Percentiles rank a stretch among this genome's conserved stretches.
phyloP scores from a whole-genome alignment of 2,888 invertebrate species.

The Campoplex nolae region DNA sequence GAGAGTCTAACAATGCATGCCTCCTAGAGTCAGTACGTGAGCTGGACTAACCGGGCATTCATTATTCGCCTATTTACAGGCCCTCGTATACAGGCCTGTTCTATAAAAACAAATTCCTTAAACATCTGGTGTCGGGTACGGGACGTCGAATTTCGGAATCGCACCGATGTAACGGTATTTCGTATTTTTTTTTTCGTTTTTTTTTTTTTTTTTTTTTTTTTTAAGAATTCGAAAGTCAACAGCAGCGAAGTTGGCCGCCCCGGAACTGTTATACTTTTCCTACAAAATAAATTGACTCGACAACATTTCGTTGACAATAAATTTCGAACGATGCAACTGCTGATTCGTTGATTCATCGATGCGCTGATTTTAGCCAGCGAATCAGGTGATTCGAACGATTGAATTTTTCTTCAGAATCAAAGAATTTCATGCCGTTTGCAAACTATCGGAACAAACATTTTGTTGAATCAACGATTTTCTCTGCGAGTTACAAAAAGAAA shows the following conservation, averaged over 20 bases:
- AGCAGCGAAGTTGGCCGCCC: neutral
- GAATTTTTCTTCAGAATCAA: no score
- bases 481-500: no score
- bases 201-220: neutral
- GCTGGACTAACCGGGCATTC: conserved; percentile 63
- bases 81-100: conserved; percentile 14
- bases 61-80: conserved; percentile 47
- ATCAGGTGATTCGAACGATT: no score
- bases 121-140: neutral
- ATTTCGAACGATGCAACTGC: neutral
- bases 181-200: no score
- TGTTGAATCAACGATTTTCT: no score
- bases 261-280: neutral
- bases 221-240: neutral
- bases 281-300: neutral
- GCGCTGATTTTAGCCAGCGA: no score
- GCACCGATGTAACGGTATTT: neutral
- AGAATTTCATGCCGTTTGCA: no score
- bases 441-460: no score
- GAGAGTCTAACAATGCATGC: conserved; percentile 54
- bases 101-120: neutral
- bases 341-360: no score
- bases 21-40: conserved; percentile 51
- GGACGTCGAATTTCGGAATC: neutral
- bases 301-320: no score